phyloP scores from a whole-genome alignment of 2,113 vertebrate species.

The Chelonoidis abingdonii region DNA sequence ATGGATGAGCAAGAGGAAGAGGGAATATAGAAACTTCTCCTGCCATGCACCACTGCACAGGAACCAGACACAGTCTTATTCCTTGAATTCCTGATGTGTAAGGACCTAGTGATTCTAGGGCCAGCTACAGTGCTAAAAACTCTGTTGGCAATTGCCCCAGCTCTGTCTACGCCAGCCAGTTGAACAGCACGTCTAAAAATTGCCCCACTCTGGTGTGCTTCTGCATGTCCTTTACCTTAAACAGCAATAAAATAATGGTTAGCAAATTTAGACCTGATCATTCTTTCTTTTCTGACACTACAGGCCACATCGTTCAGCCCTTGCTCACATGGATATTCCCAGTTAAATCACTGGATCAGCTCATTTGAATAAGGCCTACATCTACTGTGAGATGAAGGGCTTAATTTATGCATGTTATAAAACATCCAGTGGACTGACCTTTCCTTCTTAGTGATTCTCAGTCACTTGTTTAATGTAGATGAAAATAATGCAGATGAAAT shows the following conservation, averaged over 20 bases:
- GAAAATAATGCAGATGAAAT: neutral
- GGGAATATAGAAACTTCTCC: neutral
- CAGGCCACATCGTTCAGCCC: neutral
- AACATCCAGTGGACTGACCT: rapidly evolving
- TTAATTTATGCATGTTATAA: neutral
- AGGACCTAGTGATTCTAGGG: neutral
- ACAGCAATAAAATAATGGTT: neutral
- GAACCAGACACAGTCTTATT: neutral
- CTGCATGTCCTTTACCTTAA: neutral
- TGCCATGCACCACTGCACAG: neutral
- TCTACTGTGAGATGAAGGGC: neutral
- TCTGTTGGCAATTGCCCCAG: neutral
- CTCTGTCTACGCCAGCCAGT: neutral
- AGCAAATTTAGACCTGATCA: neutral
- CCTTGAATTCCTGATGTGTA: neutral
- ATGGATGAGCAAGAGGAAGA: neutral
- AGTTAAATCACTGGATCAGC: neutral
- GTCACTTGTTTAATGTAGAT: neutral
- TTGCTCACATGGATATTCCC: neutral
- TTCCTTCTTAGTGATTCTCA: neutral
- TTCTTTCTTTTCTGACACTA: neutral
- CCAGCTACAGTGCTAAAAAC: neutral
- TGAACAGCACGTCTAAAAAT: neutral
- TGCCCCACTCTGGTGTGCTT: neutral
- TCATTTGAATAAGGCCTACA: neutral